Base-by-base conservation (phyloP, 2,797 vertebrate genomes). In the Rhinoraja longicauda region DNA sequence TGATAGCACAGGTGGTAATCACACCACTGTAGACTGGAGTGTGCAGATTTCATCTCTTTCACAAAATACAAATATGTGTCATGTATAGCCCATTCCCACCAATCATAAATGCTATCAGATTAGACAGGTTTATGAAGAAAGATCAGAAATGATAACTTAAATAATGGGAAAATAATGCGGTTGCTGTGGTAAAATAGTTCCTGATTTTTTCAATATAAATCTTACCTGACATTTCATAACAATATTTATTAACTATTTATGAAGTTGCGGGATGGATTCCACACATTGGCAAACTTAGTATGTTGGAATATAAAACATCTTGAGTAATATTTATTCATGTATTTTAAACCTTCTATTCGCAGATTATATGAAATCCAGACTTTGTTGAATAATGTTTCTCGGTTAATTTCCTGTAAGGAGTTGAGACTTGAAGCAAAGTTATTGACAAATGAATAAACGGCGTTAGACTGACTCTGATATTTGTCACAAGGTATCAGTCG, bases 181-280 rank as follows among this genome's bases (percentile, higher is more conserved):
- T 75, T 75, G 21, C 67, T 73, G 53, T 92, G 39, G 13, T n/a
- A n/a, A 73, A 92, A 92, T 24, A 67, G 73, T 92, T 72, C 39
- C 70, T 73, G 24, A 92, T 53, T 39, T 73, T 91, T 75, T 92
- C 24, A 24, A 92, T 92, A 12, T 53, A n/a, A 15, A 45, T 57
- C 90, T 92, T 73, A 29, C 72, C 53, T 75, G 90, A 92, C 67
- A 53, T 72, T 92, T 92, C 90, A 92, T 73, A 92, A 92, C 90
- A 92, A 92, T 73, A 75, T 0, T 26, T 92, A 92, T 92, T 45
- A 92, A 75, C 26, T 92, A 92, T 92, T 92, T 92, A 92, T 75
- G 26, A 92, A 92, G 26, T 10, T 5, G 9, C 75, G 5, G 36
- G 57, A 92, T 75, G 67, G 12, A 53, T 72, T 4, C n/a, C 39